phyloP scores from a whole-genome alignment of 2,888 invertebrate genomes.

The Seira sanloemensis region DNA sequence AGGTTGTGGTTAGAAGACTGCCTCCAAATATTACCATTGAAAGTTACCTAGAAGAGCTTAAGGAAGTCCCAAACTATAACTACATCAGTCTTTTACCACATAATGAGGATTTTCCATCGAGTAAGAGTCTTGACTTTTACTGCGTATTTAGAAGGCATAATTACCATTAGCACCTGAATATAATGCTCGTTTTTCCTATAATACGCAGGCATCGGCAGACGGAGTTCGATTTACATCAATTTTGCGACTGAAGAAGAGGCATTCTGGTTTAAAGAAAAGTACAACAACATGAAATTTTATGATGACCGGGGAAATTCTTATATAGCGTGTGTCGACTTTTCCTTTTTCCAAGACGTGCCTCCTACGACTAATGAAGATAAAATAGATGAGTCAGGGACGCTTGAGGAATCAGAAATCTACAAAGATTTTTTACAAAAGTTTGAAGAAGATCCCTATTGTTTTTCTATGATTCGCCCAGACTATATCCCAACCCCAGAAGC shows the following conservation, averaged over 20 bases:
- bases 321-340: conserved; percentile 50
- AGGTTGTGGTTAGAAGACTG: conserved; percentile 93
- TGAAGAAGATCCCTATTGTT: conserved; percentile 50
- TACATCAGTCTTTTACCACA: conserved; percentile 75
- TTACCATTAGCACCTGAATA: too few relatives aligned
- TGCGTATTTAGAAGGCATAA: too few relatives aligned
- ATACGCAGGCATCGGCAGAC: conserved; percentile 22
- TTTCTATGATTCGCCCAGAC: conserved; percentile 22
- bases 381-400: conserved; percentile 14
- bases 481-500: conserved; percentile 58
- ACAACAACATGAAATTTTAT: conserved; percentile 47
- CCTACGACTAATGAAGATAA: background rate
- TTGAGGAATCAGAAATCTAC: conserved; percentile 50
- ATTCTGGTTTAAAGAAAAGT: conserved; percentile 53
- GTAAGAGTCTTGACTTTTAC: conserved; percentile 16
- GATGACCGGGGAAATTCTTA: conserved; percentile 43
- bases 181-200: too few relatives aligned
- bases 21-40: conserved; percentile 94
- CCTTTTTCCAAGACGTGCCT: conserved; percentile 46
- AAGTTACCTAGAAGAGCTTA: conserved; percentile 92
- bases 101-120: conserved; percentile 39
- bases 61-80: conserved; percentile 93
- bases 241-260: conserved; percentile 44
- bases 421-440: conserved; percentile 55
- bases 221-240: conserved; percentile 46